Conservation (phyloP, 2,888 invertebrate species). For the Thymelicus acteon region DNA sequence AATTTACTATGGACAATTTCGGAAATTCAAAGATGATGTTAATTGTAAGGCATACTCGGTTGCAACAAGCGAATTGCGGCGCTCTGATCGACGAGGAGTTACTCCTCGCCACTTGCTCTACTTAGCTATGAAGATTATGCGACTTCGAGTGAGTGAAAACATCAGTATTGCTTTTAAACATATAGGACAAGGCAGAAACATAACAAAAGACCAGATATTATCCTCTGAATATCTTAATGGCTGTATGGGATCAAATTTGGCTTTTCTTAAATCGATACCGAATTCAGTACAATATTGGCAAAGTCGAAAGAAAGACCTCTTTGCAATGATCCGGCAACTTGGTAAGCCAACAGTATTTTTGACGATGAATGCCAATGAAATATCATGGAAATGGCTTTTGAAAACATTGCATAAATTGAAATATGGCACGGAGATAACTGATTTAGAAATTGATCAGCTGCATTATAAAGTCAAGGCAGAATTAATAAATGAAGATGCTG, state of each 20-base stretch:
- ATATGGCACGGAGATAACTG: conserved; percentile 25
- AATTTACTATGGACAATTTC: conserved; percentile 52
- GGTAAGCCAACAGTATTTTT: conserved; percentile 61
- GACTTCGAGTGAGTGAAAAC: conserved; percentile 23
- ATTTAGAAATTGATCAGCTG: conserved; percentile 39
- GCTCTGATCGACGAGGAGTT: no score
- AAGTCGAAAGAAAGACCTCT: conserved; percentile 54
- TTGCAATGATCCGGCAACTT: conserved; percentile 63
- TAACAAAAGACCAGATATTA: no score
- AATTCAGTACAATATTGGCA: conserved; percentile 61
- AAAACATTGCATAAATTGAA: conserved; percentile 53
- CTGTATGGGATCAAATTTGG: no score
- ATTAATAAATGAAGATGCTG: conserved; percentile 54
- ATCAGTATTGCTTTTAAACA: conserved; percentile 28
- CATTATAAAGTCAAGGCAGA: conserved; percentile 43
- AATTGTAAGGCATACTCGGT: conserved; percentile 7
- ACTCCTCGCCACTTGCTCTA: conserved; percentile 40
- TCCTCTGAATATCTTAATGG: no score
- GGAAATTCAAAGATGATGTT: conserved; percentile 48
- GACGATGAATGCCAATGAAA: conserved; percentile 65
- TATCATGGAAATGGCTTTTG: conserved; percentile 52
- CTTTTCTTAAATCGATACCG: conserved; percentile 46
- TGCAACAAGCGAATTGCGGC: no score
- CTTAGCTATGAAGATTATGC: conserved; percentile 46
- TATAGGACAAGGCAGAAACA: no score